Evolutionary conservation across 2,113 vertebrate species (phyloP), one percentile per base, ranked within the genome.

Genomic region (Heterotilapia buettikoferi): DNA sequence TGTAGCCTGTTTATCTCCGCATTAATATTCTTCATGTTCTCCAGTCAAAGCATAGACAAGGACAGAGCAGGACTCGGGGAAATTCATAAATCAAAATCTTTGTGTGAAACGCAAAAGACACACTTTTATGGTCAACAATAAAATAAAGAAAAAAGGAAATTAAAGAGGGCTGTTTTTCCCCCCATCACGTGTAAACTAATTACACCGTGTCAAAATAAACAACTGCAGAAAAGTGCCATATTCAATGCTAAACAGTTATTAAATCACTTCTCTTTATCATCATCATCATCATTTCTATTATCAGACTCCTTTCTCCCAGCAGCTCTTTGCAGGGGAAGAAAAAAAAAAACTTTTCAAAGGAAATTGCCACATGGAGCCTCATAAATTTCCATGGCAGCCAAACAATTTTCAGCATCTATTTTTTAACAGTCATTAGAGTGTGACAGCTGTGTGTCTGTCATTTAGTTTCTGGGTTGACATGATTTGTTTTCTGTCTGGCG

Each of bases 401-500:
- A 83, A 85, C 81, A 84, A 53, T 90, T 88, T 89, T 80, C 66
- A 57, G 38, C 38, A 56, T 85, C 83, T 79, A 56, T 87, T 83
- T 90, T 84, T 89, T 89, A 66, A 81, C 38, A 87, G 68, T 90
- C 90, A 90, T 92, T 86, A 92, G 83, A 92, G 79, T 84, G 91
- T 90, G 93, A 94, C 92, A 92, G 91, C 88, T 87, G 85, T 81
- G 85, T 86, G 89, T 91, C 88, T 84, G 89, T 93, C 90, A 89
- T 54, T 52, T 66, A 78, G 82, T 93, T 90, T 92, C 84, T 89
- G 54, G 85, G 82, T 71, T 92, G 92, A 94, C 92, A 90, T 94
- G 94, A 95, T 94, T 93, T 88, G 91, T 94, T 87, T 87, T 89
- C 90, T 94, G 92, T 93, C 90, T 86, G 89, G 84, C 57, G 12